phyloP scores from a whole-genome alignment of 2,888 invertebrate genomes.

The Andrena haemorrhoa region DNA sequence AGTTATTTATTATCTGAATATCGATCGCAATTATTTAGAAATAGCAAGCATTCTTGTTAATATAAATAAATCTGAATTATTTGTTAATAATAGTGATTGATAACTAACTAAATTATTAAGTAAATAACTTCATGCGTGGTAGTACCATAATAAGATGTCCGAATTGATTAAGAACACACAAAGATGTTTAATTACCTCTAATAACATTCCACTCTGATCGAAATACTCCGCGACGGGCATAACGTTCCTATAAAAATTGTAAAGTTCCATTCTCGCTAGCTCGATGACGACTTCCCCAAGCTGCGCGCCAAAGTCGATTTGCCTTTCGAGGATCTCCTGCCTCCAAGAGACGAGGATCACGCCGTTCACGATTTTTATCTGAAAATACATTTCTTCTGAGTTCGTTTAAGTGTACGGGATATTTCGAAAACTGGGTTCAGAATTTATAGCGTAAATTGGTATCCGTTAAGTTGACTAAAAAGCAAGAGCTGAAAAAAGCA shows the following conservation, averaged over 20 bases:
- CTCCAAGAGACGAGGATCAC: conserved; percentile 95
- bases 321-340: conserved; percentile 93
- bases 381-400: conserved; percentile 62
- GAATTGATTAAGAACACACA: not conserved
- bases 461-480: not conserved
- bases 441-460: not conserved
- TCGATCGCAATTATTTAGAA: no score
- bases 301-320: conserved; percentile 96
- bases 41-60: no score
- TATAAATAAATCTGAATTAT: no score
- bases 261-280: conserved; percentile 94
- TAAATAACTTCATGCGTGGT: no score
- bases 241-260: conserved; percentile 95
- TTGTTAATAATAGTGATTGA: no score
- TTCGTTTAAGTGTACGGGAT: not conserved
- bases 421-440: not conserved
- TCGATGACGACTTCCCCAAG: conserved; percentile 94
- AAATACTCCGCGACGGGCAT: conserved; percentile 97
- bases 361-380: conserved; percentile 96
- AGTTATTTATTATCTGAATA: no score
- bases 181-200: conserved; percentile 86
- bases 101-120: no score
- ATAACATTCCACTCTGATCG: conserved; percentile 93
- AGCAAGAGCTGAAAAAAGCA: not conserved
- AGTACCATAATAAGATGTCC: no score